Evolutionary conservation across 1,140 invertebrate genomes (phyloP).

Genomic region (Apis cerana): DNA sequence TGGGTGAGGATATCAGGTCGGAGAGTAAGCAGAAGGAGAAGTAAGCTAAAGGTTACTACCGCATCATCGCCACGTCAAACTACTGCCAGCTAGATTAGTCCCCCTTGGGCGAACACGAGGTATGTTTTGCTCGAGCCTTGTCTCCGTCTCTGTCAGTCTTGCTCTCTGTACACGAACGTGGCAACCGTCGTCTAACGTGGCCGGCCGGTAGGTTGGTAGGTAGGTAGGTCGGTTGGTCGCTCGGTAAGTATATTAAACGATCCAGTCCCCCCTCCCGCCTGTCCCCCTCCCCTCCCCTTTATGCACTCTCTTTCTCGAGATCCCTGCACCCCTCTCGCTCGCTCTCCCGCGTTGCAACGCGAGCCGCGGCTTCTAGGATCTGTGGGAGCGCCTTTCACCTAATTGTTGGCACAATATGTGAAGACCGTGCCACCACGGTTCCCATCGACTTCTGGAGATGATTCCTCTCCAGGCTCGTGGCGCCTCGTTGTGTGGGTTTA

Average conservation of each 20-base stretch:
- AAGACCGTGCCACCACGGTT: slow-evolving; percentile 77
- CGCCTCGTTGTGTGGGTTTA: slow-evolving; percentile 45
- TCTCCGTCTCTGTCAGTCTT: slow-evolving; percentile 58
- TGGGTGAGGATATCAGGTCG: slow-evolving; percentile 49
- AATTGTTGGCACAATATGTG: slow-evolving; percentile 81
- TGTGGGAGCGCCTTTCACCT: slow-evolving; percentile 81
- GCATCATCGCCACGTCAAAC: slow-evolving; percentile 74
- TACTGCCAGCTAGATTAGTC: slow-evolving; percentile 72
- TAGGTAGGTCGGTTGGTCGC: slow-evolving; percentile 69
- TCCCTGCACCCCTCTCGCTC: neutral
- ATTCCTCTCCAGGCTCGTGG: slow-evolving; percentile 58
- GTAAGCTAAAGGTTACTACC: slow-evolving; percentile 73
- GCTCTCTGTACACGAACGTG: slow-evolving; percentile 65
- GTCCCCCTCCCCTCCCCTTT: neutral
- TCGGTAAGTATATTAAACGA: slow-evolving; percentile 76
- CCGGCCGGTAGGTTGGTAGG: slow-evolving; percentile 68
- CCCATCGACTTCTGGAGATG: slow-evolving; percentile 77
- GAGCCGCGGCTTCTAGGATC: slow-evolving; percentile 52
- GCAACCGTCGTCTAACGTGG: slow-evolving; percentile 63
- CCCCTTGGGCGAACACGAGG: slow-evolving; percentile 75
- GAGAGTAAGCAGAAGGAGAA: slow-evolving; percentile 36
- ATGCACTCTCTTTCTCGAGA: slow-evolving; percentile 15
- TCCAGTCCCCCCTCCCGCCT: slow-evolving; percentile 61
- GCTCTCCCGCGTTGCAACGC: slow-evolving; percentile 14
- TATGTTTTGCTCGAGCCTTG: slow-evolving; percentile 65